Evolutionary conservation across 2,113 vertebrate genomes (phyloP).

Genomic region (Hippoglossus stenolepis): DNA sequence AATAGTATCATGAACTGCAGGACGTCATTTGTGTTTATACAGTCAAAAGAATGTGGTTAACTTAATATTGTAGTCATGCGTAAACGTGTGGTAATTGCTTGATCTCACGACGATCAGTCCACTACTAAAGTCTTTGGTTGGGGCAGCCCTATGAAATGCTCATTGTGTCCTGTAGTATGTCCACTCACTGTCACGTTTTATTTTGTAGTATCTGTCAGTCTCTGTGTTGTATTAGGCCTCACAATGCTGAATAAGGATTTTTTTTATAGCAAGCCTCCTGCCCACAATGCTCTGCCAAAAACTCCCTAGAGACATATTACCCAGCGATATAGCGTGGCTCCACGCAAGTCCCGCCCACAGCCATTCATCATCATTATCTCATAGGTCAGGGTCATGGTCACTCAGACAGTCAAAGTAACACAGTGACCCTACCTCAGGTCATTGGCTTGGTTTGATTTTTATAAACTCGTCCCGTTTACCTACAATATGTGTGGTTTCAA

Average conservation of each 20-base stretch:
- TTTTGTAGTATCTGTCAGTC: not conserved
- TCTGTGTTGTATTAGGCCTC: conserved; percentile 14
- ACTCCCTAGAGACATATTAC: conserved; percentile 54
- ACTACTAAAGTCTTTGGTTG: no score
- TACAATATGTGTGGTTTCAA: conserved; percentile 27
- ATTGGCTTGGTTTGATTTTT: conserved; percentile 34
- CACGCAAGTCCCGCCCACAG: conserved; percentile 35
- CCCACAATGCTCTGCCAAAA: conserved; percentile 22
- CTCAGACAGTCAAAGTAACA: conserved; percentile 35
- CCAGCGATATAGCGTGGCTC: not conserved
- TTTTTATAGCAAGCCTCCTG: conserved; percentile 38
- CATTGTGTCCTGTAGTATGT: conserved; percentile 18
- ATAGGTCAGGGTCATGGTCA: conserved; percentile 61
- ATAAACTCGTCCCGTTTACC: conserved; percentile 31
- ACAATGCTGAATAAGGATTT: conserved; percentile 8
- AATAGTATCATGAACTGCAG: no score
- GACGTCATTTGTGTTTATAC: no score
- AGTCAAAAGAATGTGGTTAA: no score
- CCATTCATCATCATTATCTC: conserved; percentile 61
- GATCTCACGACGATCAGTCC: no score
- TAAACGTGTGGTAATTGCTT: no score
- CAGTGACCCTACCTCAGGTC: conserved; percentile 40
- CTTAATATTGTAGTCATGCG: not conserved
- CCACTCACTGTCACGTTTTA: not conserved
- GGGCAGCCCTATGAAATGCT: not conserved